A percentile compares a stretch with the other conserved stretches of the same genome.
phyloP scores from a whole-genome alignment of 2,113 vertebrate species.

The Sterna hirundo region DNA sequence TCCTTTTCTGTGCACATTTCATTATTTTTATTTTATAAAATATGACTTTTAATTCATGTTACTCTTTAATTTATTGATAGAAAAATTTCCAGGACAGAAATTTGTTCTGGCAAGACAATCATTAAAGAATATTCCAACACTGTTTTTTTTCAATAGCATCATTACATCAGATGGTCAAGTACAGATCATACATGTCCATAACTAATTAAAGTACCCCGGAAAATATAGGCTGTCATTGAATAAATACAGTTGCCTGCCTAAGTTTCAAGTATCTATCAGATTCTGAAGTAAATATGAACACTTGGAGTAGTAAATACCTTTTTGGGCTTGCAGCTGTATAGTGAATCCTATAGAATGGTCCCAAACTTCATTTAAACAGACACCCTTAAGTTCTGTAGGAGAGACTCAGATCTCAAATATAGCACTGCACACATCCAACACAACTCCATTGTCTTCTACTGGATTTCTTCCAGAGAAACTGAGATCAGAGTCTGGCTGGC shows the following conservation, averaged over 20 bases:
- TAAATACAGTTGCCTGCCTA: background rate
- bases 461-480: slow-evolving; percentile 13
- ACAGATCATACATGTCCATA: background rate
- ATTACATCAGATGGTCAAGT: background rate
- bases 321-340: background rate
- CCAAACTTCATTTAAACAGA: background rate
- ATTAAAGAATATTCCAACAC: background rate
- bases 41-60: background rate
- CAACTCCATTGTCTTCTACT: slow-evolving; percentile 11
- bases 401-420: background rate
- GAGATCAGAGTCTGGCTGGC: slow-evolving; percentile 9
- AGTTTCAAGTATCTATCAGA: background rate
- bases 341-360: background rate
- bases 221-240: background rate
- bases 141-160: background rate
- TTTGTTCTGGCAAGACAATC: background rate
- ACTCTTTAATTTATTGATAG: background rate
- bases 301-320: background rate
- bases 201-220: background rate
- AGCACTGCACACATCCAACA: background rate
- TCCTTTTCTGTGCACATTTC: background rate
- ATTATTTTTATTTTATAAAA: background rate
- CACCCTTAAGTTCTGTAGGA: background rate
- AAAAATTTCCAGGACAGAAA: background rate
- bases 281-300: background rate